Conservation (phyloP, 2,888 invertebrate species). For the Cheilosia grossa region DNA sequence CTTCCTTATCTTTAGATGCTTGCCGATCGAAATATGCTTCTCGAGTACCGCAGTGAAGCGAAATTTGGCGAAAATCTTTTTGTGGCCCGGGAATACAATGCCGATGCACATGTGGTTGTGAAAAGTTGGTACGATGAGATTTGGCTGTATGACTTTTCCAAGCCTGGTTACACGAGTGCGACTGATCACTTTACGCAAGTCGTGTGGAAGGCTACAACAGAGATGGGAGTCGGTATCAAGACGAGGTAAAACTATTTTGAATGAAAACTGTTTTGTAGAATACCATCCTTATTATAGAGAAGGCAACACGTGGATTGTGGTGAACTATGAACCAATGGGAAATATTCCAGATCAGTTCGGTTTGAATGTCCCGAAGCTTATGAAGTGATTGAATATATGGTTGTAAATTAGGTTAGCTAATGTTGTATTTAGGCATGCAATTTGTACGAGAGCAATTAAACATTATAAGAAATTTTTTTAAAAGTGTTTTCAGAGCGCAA, state of each 20-base stretch:
- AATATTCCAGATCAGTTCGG: slow-evolving; percentile 90
- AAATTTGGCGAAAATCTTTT: slow-evolving; percentile 94
- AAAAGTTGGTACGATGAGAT: slow-evolving; percentile 92
- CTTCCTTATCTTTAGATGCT: slow-evolving; percentile 40
- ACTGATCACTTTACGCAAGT: slow-evolving; percentile 94
- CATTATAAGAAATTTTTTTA: too few relatives aligned
- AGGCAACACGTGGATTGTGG: slow-evolving; percentile 89
- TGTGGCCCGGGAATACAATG: slow-evolving; percentile 88
- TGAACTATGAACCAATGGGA: slow-evolving; percentile 95
- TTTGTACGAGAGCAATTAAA: too few relatives aligned
- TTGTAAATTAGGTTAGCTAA: background rate
- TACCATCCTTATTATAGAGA: slow-evolving; percentile 82
- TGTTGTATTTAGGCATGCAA: background rate
- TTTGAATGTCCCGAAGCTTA: slow-evolving; percentile 15
- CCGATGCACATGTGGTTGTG: slow-evolving; percentile 89
- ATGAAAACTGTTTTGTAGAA: background rate
- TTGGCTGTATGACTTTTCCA: slow-evolving; percentile 87
- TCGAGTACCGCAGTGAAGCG: slow-evolving; percentile 90
- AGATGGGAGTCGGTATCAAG: slow-evolving; percentile 90
- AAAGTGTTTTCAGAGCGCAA: too few relatives aligned
- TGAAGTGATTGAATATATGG: background rate
- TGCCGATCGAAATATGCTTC: slow-evolving; percentile 41
- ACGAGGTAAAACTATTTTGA: slow-evolving; percentile 78
- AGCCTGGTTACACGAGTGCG: slow-evolving; percentile 86
- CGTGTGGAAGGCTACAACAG: slow-evolving; percentile 90